Evolutionary conservation across 2,797 vertebrate species (phyloP).

Genomic region (Bovichtus diacanthus): DNA sequence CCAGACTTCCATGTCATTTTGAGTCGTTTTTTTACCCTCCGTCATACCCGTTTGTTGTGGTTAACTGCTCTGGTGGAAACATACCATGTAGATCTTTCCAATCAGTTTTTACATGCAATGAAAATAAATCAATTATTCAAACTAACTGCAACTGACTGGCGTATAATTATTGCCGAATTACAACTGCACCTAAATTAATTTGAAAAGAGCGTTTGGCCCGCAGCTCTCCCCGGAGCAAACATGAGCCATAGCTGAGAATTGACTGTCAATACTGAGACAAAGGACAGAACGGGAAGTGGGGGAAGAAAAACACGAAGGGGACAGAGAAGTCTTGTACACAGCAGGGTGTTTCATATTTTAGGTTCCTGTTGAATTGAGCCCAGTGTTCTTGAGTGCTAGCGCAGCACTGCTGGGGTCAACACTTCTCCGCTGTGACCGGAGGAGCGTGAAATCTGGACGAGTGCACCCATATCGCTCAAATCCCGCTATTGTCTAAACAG

Average conservation of each 20-base stretch:
- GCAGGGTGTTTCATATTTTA: slow-evolving; percentile 56
- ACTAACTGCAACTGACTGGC: slow-evolving; percentile 6
- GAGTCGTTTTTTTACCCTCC: background rate
- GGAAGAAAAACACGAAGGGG: slow-evolving; percentile 9
- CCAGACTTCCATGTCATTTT: background rate
- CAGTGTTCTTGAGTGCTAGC: slow-evolving; percentile 41
- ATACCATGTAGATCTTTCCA: slow-evolving; percentile 10
- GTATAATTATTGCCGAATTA: slow-evolving; percentile 20
- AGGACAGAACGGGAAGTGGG: slow-evolving; percentile 3
- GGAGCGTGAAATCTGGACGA: slow-evolving; percentile 78
- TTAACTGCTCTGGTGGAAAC: slow-evolving; percentile 18
- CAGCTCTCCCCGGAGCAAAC: slow-evolving; percentile 16
- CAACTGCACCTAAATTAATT: slow-evolving; percentile 34
- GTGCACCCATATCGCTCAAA: slow-evolving; percentile 72
- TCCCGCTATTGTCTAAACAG: slow-evolving; percentile 80
- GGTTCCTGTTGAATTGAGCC: slow-evolving; percentile 47
- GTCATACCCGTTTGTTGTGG: slow-evolving; percentile 1
- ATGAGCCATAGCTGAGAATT: slow-evolving; percentile 40
- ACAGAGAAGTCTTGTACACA: slow-evolving; percentile 41
- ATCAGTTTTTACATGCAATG: slow-evolving; percentile 10
- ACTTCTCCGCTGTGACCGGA: slow-evolving; percentile 64
- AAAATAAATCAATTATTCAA: background rate
- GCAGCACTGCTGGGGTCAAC: slow-evolving; percentile 58
- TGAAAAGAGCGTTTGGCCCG: slow-evolving; percentile 27
- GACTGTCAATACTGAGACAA: slow-evolving; percentile 16